Evolutionary conservation across 2,113 vertebrate genomes (phyloP).

Genomic region (Sphaerodactylus townsendi): DNA sequence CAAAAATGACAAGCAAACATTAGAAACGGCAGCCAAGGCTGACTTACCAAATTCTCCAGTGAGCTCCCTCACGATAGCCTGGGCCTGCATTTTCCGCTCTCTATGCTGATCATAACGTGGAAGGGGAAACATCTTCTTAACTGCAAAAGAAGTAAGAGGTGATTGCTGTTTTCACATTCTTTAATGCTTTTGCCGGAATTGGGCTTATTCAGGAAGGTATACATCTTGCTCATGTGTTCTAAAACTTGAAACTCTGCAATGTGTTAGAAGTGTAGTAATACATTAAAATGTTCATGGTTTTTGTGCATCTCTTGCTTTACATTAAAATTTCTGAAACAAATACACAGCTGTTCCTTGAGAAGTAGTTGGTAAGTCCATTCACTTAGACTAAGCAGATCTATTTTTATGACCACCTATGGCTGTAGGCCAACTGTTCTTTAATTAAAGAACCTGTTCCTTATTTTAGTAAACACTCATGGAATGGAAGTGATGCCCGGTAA

Average conservation of each 20-base stretch:
- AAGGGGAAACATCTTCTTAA: conserved; percentile 56
- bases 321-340: too few species aligned
- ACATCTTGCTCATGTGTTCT: background rate
- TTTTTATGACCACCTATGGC: background rate
- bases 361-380: too few species aligned
- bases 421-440: background rate
- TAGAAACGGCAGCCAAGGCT: fast-evolving
- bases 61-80: conserved; percentile 69
- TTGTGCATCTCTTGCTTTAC: too few species aligned
- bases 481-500: too few species aligned
- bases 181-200: background rate
- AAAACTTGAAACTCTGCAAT: background rate
- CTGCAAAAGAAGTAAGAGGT: conserved; percentile 15
- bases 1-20: background rate
- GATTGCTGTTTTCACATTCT: background rate
- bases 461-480: too few species aligned
- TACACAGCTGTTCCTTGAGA: too few species aligned
- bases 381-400: background rate
- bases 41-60: conserved; percentile 50
- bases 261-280: too few species aligned
- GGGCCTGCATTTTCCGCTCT: conserved; percentile 71
- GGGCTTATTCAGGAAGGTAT: background rate
- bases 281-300: too few species aligned
- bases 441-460: too few species aligned
- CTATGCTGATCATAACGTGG: conserved; percentile 53